phyloP scores from a whole-genome alignment of 1,140 invertebrate genomes.

The Hyphantria cunea region DNA sequence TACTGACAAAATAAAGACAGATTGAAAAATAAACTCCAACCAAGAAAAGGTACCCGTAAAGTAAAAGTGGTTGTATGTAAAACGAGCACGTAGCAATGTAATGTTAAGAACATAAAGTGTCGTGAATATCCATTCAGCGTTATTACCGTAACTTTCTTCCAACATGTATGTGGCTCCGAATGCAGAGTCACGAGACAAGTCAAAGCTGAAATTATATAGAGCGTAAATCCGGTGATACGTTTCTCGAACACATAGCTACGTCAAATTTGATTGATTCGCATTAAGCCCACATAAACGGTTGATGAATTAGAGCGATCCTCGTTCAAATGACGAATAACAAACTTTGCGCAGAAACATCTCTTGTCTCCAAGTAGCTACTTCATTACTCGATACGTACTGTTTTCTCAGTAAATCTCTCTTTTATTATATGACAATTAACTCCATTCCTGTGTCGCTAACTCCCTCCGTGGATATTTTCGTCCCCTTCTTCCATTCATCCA shows the following conservation, averaged over 20 bases:
- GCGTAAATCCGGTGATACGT: neutral
- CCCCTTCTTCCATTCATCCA: slow-evolving; percentile 21
- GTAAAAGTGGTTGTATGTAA: neutral
- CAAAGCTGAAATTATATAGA: neutral
- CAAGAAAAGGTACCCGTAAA: no score
- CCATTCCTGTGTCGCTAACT: slow-evolving; percentile 3
- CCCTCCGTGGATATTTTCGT: neutral
- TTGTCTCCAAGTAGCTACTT: slow-evolving; percentile 25
- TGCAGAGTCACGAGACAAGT: neutral
- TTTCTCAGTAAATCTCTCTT: slow-evolving; percentile 27
- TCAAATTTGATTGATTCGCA: neutral
- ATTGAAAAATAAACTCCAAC: no score
- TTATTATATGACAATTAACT: slow-evolving; percentile 33
- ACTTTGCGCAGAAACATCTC: neutral
- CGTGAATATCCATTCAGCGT: no score
- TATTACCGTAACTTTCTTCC: no score
- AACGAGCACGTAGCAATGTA: neutral
- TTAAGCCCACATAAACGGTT: neutral
- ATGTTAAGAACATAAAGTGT: no score
- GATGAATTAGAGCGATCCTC: no score
- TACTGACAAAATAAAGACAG: no score
- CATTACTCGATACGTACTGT: slow-evolving; percentile 21
- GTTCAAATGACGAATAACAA: no score
- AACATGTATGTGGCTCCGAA: neutral
- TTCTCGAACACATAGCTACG: neutral